Evolutionary conservation across 1,140 invertebrate genomes (phyloP).

Genomic region (Polypedilum vanderplanki): DNA sequence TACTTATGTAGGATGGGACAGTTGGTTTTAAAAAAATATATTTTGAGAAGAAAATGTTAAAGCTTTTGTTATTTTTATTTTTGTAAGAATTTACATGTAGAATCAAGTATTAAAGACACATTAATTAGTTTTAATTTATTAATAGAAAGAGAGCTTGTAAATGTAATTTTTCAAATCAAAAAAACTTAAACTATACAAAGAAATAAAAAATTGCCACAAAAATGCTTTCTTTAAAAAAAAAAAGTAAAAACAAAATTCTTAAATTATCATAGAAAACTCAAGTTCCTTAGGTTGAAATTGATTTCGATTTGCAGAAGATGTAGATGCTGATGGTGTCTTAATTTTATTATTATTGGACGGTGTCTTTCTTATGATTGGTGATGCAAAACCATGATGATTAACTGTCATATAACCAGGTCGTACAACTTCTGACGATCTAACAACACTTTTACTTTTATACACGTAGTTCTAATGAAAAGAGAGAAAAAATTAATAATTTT

Average conservation of each 20-base stretch:
- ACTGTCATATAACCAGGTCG: background rate
- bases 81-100: too few species aligned
- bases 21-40: constrained; percentile 54
- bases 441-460: background rate
- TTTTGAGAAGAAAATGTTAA: constrained; percentile 42
- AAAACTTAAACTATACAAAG: too few species aligned
- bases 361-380: background rate
- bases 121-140: too few species aligned
- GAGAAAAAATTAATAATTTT: too few species aligned
- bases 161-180: too few species aligned
- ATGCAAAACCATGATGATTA: constrained; percentile 17
- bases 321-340: background rate
- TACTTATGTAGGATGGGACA: constrained; percentile 39
- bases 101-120: too few species aligned
- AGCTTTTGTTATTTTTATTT: too few species aligned
- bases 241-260: background rate
- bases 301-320: background rate
- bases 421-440: background rate
- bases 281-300: background rate
- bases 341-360: background rate
- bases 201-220: too few species aligned
- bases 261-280: background rate
- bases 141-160: too few species aligned
- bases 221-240: too few species aligned
- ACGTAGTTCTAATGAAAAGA: background rate